These are phyloP conservation scores for Leptinotarsa defecta DNA, from an alignment of 1,140 invertebrate genomes.

Conservation along the genomic window DNA sequence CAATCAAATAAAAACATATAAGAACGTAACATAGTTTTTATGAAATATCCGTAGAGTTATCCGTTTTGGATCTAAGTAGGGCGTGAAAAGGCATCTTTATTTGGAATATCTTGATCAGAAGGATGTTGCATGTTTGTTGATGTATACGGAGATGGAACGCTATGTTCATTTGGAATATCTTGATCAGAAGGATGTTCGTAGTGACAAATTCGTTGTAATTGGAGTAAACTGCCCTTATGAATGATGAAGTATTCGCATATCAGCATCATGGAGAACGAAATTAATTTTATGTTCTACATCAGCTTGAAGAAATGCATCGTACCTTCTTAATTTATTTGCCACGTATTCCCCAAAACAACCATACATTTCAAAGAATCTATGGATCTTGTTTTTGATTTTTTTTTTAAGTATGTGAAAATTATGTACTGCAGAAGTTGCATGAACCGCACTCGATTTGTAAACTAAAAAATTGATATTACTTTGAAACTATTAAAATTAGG, in stretches of 20 bases:
- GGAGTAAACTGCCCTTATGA: constrained; percentile 5
- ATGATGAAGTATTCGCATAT: constrained; percentile 18
- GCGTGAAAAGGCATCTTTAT: constrained; percentile 4
- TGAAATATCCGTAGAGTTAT: neutral
- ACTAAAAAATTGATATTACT: too few species aligned
- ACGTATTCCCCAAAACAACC: constrained; percentile 1
- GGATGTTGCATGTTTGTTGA: too few species aligned
- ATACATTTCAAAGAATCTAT: too few species aligned
- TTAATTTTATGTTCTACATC: constrained; percentile 32
- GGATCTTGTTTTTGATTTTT: too few species aligned
- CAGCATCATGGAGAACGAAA: constrained; percentile 33
- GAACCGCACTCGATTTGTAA: too few species aligned
- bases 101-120: too few species aligned
- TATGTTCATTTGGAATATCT: too few species aligned
- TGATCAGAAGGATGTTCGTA: neutral
- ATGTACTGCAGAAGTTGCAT: too few species aligned
- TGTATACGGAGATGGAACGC: too few species aligned
- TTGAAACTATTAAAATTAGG: too few species aligned
- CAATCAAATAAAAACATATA: neutral
- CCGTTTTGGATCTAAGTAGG: constrained; percentile 6
- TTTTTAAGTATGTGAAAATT: too few species aligned
- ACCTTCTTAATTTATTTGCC: constrained; percentile 21
- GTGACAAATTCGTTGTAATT: neutral
- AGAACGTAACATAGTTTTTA: neutral
- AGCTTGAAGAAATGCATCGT: neutral